Evolutionary conservation across 2,113 vertebrate species (phyloP).

Genomic region (Menura novaehollandiae): DNA sequence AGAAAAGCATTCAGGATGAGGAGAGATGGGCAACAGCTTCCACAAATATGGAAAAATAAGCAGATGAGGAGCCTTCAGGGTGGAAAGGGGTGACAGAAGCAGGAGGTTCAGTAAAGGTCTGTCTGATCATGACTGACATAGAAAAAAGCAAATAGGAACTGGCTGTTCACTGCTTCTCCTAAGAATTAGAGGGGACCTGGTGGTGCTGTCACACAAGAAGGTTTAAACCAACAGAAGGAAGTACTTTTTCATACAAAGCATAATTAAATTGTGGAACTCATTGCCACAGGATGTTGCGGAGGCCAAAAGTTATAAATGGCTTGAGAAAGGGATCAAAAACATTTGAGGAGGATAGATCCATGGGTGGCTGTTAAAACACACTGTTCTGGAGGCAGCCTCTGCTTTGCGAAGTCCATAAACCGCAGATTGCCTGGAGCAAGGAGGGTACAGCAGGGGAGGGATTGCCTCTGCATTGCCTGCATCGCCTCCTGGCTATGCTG

Average conservation of each 20-base stretch:
- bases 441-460: background rate
- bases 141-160: background rate
- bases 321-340: slow-evolving; percentile 51
- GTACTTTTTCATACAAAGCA: slow-evolving; percentile 39
- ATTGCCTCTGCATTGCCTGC: background rate
- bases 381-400: slow-evolving; percentile 32
- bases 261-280: slow-evolving; percentile 48
- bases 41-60: background rate
- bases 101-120: background rate
- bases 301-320: slow-evolving; percentile 60
- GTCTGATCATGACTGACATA: background rate
- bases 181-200: background rate
- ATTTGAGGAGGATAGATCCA: slow-evolving; percentile 35
- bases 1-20: background rate
- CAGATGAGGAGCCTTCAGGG: background rate
- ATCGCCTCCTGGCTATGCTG: background rate
- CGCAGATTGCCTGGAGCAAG: background rate
- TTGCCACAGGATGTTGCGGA: slow-evolving; percentile 58
- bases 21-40: background rate
- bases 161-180: background rate
- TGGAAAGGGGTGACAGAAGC: background rate
- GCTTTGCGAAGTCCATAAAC: slow-evolving; percentile 54
- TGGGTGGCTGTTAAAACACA: slow-evolving; percentile 57
- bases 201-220: background rate
- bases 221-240: slow-evolving; percentile 44